Percentiles rank a stretch among this genome's conserved stretches.
Conservation (phyloP, 2,113 vertebrate genomes). For the Corythornis madagascariensis region DNA sequence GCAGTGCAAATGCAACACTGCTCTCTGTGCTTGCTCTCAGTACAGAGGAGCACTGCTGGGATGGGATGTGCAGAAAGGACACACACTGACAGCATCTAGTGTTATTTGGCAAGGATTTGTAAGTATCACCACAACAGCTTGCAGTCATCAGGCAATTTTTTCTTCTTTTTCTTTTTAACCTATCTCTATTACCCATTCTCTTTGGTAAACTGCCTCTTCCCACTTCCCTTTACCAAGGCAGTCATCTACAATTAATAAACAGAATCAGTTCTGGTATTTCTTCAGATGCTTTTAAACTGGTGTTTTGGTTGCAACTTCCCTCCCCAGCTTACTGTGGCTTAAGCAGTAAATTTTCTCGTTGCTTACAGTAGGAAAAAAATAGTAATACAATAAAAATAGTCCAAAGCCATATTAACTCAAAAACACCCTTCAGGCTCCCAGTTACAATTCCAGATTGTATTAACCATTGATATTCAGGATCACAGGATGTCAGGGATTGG, state of each 20-base stretch:
- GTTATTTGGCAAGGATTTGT: background rate
- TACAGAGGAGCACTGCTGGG: background rate
- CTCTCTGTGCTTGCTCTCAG: background rate
- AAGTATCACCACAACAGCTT: background rate
- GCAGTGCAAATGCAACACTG: background rate
- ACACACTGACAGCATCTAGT: background rate
- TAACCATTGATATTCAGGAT: background rate
- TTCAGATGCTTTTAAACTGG: slow-evolving; percentile 1
- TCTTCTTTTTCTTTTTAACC: background rate
- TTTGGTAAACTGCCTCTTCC: background rate
- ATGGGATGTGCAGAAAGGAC: background rate
- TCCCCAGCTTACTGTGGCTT: background rate
- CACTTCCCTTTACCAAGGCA: background rate
- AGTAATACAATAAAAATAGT: slow-evolving; percentile 18
- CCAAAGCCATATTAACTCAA: slow-evolving; percentile 24
- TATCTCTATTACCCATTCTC: background rate
- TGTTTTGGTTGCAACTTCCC: slow-evolving; percentile 1
- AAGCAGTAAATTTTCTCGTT: background rate
- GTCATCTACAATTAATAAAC: background rate
- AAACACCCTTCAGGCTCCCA: slow-evolving; percentile 7
- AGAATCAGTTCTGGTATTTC: background rate
- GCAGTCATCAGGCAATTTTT: background rate
- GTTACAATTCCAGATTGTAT: background rate
- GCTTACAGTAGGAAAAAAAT: background rate
- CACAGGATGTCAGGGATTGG: background rate